Conservation (phyloP, 2,113 vertebrate species). For the Tychaedon coryphoeus region DNA sequence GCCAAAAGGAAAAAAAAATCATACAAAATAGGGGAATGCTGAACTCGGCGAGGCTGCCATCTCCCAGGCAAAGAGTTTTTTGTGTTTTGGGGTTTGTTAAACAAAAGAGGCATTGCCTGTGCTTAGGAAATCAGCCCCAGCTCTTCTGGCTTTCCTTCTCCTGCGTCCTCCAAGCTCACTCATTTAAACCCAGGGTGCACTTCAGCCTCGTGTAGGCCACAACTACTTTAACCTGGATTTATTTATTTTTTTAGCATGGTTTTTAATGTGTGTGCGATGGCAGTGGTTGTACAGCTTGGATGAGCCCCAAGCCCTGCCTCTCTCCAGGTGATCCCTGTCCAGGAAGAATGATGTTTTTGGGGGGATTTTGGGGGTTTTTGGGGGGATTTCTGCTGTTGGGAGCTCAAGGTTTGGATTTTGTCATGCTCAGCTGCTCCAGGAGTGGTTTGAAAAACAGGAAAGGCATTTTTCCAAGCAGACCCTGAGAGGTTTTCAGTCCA, state of each 20-base stretch:
- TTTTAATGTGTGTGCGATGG: neutral
- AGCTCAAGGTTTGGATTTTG: neutral
- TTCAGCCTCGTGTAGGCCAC: neutral
- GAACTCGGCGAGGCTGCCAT: neutral
- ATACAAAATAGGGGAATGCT: too few species aligned
- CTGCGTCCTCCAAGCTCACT: neutral
- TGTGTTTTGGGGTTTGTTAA: neutral
- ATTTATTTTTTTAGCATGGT: rapidly evolving
- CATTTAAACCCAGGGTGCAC: neutral
- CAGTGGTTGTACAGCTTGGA: neutral
- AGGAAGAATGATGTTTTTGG: neutral
- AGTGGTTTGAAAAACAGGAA: neutral
- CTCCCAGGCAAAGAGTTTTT: neutral
- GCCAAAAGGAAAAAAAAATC: neutral
- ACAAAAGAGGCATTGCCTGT: neutral
- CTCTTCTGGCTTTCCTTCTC: neutral
- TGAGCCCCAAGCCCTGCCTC: neutral
- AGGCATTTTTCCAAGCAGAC: neutral
- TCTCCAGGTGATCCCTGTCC: rapidly evolving
- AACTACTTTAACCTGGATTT: neutral
- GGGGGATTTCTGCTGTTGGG: rapidly evolving
- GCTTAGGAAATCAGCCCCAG: neutral
- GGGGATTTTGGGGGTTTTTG: neutral
- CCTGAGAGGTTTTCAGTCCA: neutral
- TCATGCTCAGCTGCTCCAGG: rapidly evolving